phyloP scores from a whole-genome alignment of 92 coral and sea anemone species.

The Nematostella vectensis region DNA sequence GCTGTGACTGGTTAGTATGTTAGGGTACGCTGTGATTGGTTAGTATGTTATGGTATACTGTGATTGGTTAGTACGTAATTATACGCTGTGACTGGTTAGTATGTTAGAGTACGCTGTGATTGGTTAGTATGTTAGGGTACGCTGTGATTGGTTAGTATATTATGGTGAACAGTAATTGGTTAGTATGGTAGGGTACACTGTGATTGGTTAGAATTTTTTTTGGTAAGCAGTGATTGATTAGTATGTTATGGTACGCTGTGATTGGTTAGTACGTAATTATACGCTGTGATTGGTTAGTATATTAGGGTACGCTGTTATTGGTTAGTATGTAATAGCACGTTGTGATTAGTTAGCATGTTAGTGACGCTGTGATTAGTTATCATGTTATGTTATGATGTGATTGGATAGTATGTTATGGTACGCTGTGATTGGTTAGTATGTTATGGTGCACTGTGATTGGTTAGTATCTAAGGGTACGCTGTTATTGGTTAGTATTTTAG shows the following conservation, averaged over 20 bases:
- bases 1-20: neutral
- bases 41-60: neutral
- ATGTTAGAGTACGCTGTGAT: neutral
- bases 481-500: neutral
- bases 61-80: conserved; percentile 1
- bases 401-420: too few species aligned
- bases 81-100: neutral
- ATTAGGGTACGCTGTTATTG: neutral
- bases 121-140: neutral
- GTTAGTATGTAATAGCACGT: neutral
- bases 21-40: neutral
- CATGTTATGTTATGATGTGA: neutral
- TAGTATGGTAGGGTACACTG: too few species aligned
- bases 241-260: conserved; percentile 1
- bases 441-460: too few species aligned
- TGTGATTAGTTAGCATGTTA: neutral
- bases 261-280: neutral
- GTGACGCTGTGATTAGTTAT: neutral
- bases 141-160: neutral
- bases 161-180: neutral
- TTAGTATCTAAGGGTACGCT: too few species aligned
- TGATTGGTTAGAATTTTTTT: neutral
- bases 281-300: conserved; percentile 1
- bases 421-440: too few species aligned
- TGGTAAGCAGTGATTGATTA: neutral